These are phyloP conservation scores for Neosalanx taihuensis DNA, from an alignment of 2,797 vertebrate genomes.

Conservation along the genomic window DNA sequence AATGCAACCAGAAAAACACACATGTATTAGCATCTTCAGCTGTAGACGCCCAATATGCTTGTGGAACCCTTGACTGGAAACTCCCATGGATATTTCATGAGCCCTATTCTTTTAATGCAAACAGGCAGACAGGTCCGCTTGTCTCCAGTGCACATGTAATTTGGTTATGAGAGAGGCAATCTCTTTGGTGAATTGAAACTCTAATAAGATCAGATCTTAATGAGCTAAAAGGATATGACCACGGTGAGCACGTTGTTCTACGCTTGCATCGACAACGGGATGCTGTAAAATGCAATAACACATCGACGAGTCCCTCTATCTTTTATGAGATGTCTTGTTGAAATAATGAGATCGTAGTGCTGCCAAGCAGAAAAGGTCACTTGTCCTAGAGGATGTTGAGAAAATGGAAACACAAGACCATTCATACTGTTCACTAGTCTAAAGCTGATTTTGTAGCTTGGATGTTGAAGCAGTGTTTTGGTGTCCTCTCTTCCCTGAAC, in stretches of 20 bases:
- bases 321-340: too few relatives aligned
- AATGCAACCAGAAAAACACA: neutral
- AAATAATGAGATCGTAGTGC: too few relatives aligned
- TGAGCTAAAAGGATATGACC: slow-evolving; percentile 18
- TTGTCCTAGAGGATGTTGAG: too few relatives aligned
- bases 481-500: too few relatives aligned
- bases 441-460: too few relatives aligned
- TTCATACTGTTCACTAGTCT: too few relatives aligned
- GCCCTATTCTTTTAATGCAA: neutral
- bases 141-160: slow-evolving; percentile 10
- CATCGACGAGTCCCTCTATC: too few relatives aligned
- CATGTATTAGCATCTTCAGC: neutral
- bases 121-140: neutral
- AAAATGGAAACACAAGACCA: too few relatives aligned
- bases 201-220: slow-evolving; percentile 42
- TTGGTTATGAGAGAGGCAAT: neutral
- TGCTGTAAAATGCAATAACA: too few relatives aligned
- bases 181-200: slow-evolving; percentile 37
- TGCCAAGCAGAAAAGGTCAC: too few relatives aligned
- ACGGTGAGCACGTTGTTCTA: too few relatives aligned
- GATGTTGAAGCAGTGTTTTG: too few relatives aligned
- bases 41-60: neutral
- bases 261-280: slow-evolving; percentile 1
- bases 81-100: neutral
- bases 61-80: neutral